A percentile compares a stretch with the other conserved stretches of the same genome.
Conservation (phyloP, 2,797 vertebrate genomes). For the Remorina albescens region DNA sequence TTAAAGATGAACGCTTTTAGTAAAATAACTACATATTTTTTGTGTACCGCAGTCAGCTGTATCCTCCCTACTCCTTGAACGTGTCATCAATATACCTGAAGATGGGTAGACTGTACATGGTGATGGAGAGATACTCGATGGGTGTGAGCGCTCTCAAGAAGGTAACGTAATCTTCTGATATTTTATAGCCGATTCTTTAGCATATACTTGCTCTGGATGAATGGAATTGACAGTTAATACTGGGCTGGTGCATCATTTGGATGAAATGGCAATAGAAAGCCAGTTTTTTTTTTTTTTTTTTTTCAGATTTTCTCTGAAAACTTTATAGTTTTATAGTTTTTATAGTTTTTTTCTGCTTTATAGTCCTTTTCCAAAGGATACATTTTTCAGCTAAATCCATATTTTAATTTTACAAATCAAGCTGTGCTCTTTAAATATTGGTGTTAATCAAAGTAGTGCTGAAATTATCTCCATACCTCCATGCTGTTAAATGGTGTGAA, state of each 20-base stretch:
- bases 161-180: conserved; percentile 76
- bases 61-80: conserved; percentile 93
- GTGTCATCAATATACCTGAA: conserved; percentile 98
- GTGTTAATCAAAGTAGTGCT: too few relatives aligned
- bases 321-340: too few relatives aligned
- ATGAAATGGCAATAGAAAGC: too few relatives aligned
- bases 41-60: conserved; percentile 85
- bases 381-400: too few relatives aligned
- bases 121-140: conserved; percentile 80
- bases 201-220: neutral
- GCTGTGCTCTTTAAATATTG: too few relatives aligned
- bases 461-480: neutral
- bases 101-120: conserved; percentile 90
- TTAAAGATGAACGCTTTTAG: neutral
- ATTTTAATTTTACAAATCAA: too few relatives aligned
- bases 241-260: neutral
- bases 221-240: neutral
- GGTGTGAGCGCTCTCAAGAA: conserved; percentile 88
- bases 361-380: neutral
- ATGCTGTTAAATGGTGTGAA: neutral
- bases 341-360: too few relatives aligned
- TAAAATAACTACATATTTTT: neutral
- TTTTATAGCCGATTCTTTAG: neutral
- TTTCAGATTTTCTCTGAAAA: too few relatives aligned
- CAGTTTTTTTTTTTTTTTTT: too few relatives aligned